Percentiles rank a stretch among this genome's conserved stretches.
These are phyloP conservation scores for Digitonthophagus gazella DNA, from an alignment of 2,888 invertebrate species.

Conservation along the genomic window DNA sequence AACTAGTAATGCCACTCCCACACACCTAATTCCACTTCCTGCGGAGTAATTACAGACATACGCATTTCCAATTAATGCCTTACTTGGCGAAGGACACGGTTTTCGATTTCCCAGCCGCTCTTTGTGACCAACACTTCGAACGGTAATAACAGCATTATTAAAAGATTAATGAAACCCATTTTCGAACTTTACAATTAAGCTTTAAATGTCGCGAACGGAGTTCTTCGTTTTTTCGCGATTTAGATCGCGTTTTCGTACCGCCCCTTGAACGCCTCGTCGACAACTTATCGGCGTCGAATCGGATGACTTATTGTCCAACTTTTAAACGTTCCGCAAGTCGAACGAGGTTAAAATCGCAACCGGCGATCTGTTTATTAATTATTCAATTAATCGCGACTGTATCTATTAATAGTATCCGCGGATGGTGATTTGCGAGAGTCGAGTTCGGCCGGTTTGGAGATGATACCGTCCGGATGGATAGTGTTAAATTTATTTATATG, in stretches of 20 bases:
- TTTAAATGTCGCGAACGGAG: conserved; percentile 6
- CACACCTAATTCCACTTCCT: not conserved
- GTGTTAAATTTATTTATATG: conserved; percentile 7
- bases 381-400: conserved; percentile 4
- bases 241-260: conserved; percentile 1
- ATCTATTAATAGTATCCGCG: conserved; percentile 9
- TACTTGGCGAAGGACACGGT: not conserved
- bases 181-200: conserved; percentile 15
- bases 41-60: not conserved
- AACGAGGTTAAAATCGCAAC: conserved; percentile 4
- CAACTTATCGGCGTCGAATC: not conserved
- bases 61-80: not conserved
- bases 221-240: not conserved
- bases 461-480: conserved; percentile 5
- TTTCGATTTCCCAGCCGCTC: not conserved
- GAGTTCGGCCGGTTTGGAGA: conserved; percentile 7
- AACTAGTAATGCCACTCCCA: not conserved
- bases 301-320: not conserved
- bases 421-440: conserved; percentile 7
- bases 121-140: not conserved
- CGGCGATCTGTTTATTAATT: conserved; percentile 17
- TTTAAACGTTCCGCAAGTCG: not conserved
- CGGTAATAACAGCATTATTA: not conserved
- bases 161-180: conserved; percentile 12
- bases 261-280: not conserved